Conservation (phyloP, 2,888 invertebrate genomes). For the Dynastes maya region DNA sequence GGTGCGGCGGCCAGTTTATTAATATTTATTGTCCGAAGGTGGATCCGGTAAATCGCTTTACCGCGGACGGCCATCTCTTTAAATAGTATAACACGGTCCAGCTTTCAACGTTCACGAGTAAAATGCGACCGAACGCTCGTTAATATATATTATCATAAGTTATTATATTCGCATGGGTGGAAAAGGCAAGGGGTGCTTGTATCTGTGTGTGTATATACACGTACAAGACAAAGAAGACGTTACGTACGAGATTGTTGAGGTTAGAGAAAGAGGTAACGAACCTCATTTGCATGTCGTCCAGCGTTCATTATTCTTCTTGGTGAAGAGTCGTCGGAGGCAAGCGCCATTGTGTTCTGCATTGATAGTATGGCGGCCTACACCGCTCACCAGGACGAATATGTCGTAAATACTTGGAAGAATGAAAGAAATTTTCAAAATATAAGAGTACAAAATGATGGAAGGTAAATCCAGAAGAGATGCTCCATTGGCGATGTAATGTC, state of each 20-base stretch:
- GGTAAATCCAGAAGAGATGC: no score
- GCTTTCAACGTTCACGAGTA: constrained; percentile 52
- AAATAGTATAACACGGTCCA: constrained; percentile 57
- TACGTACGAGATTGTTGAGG: background rate
- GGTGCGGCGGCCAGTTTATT: constrained; percentile 63
- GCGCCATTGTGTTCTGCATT: constrained; percentile 17
- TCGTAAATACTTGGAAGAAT: no score
- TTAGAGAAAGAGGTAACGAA: background rate
- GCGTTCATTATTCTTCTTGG: constrained; percentile 18
- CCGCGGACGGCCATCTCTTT: constrained; percentile 59
- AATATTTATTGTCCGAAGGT: constrained; percentile 64
- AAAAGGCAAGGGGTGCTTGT: background rate
- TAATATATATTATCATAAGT: constrained; percentile 36
- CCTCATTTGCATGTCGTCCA: constrained; percentile 19
- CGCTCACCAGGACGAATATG: no score
- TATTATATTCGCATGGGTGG: background rate
- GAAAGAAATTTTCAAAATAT: no score
- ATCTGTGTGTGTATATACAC: no score
- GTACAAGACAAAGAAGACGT: no score
- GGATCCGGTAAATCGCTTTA: constrained; percentile 64
- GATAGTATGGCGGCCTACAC: background rate
- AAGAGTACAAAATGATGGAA: no score
- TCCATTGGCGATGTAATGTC: no score
- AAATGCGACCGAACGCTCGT: constrained; percentile 34
- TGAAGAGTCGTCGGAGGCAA: background rate